Evolutionary conservation across 1,140 invertebrate genomes (phyloP), one percentile per base, ranked within the genome.

Genomic region (Medauroidea extradentata): DNA sequence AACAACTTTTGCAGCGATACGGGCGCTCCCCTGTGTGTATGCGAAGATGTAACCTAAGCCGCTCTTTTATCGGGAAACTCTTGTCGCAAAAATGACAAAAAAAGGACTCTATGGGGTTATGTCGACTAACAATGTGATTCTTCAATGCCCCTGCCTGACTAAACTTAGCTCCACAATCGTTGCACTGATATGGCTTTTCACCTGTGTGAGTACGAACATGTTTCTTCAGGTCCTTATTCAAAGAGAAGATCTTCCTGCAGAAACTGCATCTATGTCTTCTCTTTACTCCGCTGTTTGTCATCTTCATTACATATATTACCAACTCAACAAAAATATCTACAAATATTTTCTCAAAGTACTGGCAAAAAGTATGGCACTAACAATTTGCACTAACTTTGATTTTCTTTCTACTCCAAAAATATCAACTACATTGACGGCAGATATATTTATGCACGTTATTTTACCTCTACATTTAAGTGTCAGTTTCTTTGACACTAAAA

Each of bases 11-110:
- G 71, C 94, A 98, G 65, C 85, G 83, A 73, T 94, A 95, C 0
- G 92, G 91, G 70, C 93, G 93, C 67, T 91, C 87, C 0, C 92
- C 91, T 0, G 87, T 88, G 75, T 96, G 93, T 7, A 86, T 85
- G 11, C 90, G 77, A 64, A 93, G 80, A 71, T 94, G 92, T 62
- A 87, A 65, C 66, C 87, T 78, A 61, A 94, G 75, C 34, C 87
- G 81, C 63, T 90, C 86, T 71, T 90, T 88, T 9, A 89, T 71
- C 0, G 87, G 80, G 66, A 91, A 93, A 24, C 79, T 79, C 67
- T 88, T 89, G n/a, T 83, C 79, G 69, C 89, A 91, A 62, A 79
- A 79, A 62, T 79, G 74, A 74, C 85, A 90, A 42, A 80, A 79
- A 65, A 80, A 89, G 53, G 84, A 76, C 5, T 73, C 71, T 16